These are phyloP conservation scores for Xiphias gladius DNA, from an alignment of 2,113 vertebrate species.

Conservation along the genomic window DNA sequence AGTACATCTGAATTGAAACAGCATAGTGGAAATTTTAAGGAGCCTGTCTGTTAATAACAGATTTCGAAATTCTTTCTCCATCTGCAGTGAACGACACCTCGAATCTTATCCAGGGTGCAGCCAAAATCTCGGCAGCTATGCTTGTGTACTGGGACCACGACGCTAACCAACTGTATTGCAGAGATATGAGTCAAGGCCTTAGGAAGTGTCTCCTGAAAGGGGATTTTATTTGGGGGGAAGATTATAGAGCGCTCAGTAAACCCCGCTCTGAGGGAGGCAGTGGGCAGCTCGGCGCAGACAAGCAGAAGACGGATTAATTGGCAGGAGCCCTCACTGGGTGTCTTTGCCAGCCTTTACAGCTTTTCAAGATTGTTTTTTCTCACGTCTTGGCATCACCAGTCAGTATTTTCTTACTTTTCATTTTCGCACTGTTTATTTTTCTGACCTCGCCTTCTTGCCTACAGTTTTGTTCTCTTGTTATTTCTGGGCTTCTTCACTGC, in stretches of 20 bases:
- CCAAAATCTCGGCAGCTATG: conserved; percentile 33
- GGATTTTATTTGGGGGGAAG: conserved; percentile 27
- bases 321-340: conserved; percentile 38
- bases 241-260: conserved; percentile 56
- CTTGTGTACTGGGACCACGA: conserved; percentile 26
- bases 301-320: conserved; percentile 49
- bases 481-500: background rate
- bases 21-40: conserved; percentile 11
- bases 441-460: conserved; percentile 9
- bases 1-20: background rate
- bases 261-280: conserved; percentile 44
- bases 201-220: conserved; percentile 58
- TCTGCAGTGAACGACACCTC: conserved; percentile 7
- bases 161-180: conserved; percentile 36
- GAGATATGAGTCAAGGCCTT: conserved; percentile 58
- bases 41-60: background rate
- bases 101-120: conserved; percentile 11
- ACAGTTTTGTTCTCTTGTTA: conserved; percentile 9
- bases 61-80: conserved; percentile 15
- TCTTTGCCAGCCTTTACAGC: conserved; percentile 31
- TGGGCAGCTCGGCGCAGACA: conserved; percentile 40
- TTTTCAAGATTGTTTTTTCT: conserved; percentile 23
- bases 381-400: background rate
- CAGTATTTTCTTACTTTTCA: conserved; percentile 28
- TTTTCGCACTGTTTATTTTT: conserved; percentile 29